phyloP scores from a whole-genome alignment of 2,797 vertebrate genomes.

The Decapterus maruadsi region DNA sequence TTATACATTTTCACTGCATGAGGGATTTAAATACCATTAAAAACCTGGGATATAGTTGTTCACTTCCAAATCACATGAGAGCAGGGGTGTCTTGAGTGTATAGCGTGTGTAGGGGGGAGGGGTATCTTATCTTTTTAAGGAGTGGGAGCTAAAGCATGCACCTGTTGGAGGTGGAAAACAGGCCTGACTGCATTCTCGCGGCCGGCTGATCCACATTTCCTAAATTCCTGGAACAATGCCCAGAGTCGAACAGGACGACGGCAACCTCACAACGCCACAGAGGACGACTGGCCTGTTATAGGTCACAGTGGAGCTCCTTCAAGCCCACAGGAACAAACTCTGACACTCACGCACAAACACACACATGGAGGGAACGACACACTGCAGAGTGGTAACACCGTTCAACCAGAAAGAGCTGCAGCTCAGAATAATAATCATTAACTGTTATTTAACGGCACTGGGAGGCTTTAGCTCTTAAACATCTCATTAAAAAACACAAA shows the following conservation, averaged over 20 bases:
- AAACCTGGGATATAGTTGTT: not conserved
- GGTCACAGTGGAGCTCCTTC: conserved; percentile 1
- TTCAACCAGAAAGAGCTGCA: not conserved
- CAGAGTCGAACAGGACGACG: conserved; percentile 17
- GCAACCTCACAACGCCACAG: conserved; percentile 1
- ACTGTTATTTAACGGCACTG: no score
- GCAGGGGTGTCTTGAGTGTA: conserved; percentile 33
- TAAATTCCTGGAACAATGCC: conserved; percentile 72
- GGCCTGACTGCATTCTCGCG: conserved; percentile 59
- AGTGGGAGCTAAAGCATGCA: conserved; percentile 32
- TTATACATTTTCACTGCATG: not conserved
- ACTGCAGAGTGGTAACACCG: not conserved
- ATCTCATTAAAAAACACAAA: not conserved
- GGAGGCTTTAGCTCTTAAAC: not conserved
- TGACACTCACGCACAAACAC: not conserved
- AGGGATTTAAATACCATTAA: not conserved
- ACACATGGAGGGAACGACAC: no score
- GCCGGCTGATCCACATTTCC: conserved; percentile 63
- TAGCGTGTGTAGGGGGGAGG: not conserved
- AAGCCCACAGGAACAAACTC: conserved; percentile 18
- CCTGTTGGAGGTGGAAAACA: conserved; percentile 62
- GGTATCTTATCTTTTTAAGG: conserved; percentile 20
- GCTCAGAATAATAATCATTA: not conserved
- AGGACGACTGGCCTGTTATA: not conserved
- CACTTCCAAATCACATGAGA: not conserved